Conservation (phyloP, 2,113 vertebrate genomes). For the pig (Sus scrofa) region T2T-Sscrofa CM000817.6:34678001-34678500, state of each 20-base stretch:
- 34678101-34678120: too few relatives aligned
- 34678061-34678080: too few relatives aligned
- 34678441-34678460: too few relatives aligned
- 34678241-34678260: constrained; percentile 57
- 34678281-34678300: constrained; percentile 47
- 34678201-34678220: constrained; percentile 59
- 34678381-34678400: background rate
- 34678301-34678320: background rate
- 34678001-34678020: background rate
- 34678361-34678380: background rate
- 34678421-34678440: too few relatives aligned
- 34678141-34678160: too few relatives aligned
- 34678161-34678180: background rate
- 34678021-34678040: too few relatives aligned
- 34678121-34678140: too few relatives aligned
- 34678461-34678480: too few relatives aligned
- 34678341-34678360: background rate
- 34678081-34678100: too few relatives aligned
- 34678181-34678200: background rate
- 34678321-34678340: background rate
- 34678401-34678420: too few relatives aligned
- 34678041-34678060: too few relatives aligned
- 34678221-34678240: constrained; percentile 51
- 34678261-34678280: constrained; percentile 54
- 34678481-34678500: too few relatives aligned